Evolutionary conservation across 2,797 vertebrate genomes (phyloP), one percentile per base, ranked within the genome.

Genomic region (Peromyscus eremicus): DNA sequence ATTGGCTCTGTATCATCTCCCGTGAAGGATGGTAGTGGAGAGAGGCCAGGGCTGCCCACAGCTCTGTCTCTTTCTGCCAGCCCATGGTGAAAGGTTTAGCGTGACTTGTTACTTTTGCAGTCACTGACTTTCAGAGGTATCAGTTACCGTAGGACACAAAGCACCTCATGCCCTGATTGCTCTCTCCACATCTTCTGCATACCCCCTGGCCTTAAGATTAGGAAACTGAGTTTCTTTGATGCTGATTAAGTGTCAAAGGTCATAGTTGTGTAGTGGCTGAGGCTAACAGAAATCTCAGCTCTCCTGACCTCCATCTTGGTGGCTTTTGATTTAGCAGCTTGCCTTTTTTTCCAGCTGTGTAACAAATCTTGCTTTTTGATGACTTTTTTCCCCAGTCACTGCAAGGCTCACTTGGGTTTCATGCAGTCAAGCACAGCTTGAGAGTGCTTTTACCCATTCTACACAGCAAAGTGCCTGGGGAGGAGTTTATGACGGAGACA

Each of bases 351-450:
- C 88, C 66, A 91, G 52, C 85, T 43, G 23, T 89, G 57, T 4
- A 49, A 94, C 85, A 73, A 93, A 83, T 91, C 52, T 68, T 70
- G 64, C 46, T 79, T 96, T 96, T 77, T 64, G 81, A 94, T 92
- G 43, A 60, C 73, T 93, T 79, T 34, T 79, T 84, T 84, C 71
- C 34, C 34, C 6, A 80, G 40, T 91, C 68, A 6, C 70, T 70
- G 62, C 71, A 37, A 46, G 81, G 84, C 68, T 95, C 88, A 94
- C 81, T 96, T 71, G 60, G 75, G 66, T 97, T 97, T 97, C 94
- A 92, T 14, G 86, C 94, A 97, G 97, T 94, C 79, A 94, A 95
- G 92, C 91, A 86, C 95, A 94, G 97, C 89, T 88, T 89, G 79
- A 94, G 96, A 94, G 83, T 13, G 25, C 46, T 89, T 66, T 95